Evolutionary conservation across 2,797 vertebrate genomes (phyloP), one percentile per base, ranked within the genome.

Genomic region (Lates japonicus): DNA sequence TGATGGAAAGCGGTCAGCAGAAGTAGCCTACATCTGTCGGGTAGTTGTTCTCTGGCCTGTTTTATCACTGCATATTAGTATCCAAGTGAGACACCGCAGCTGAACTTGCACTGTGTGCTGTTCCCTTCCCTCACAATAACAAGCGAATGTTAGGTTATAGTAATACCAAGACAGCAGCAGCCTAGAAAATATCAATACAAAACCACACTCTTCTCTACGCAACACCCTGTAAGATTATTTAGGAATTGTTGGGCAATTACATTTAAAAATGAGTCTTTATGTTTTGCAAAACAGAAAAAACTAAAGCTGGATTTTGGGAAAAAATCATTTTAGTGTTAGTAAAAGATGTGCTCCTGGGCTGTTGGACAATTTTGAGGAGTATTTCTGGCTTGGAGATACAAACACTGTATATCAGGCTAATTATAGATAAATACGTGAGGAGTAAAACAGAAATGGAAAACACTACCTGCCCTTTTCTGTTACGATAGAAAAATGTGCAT

Each of bases 1-100:
- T 78, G 75, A 69, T 16, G 75, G 78, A 55, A 17, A 54, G 80
- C 76, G 74, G 16, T 52, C 75, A 72, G 71, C 48, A 51, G n/a
- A n/a, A n/a, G n/a, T n/a, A n/a, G n/a, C n/a, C n/a, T n/a, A n/a
- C n/a, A n/a, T n/a, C n/a, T n/a, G n/a, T n/a, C n/a, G n/a, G n/a
- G n/a, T n/a, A n/a, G n/a, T n/a, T n/a, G 41, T 35, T 59, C 29
- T 52, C 1, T 60, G 70, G 72, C 78, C n/a, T 55, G 49, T 80
- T 57, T 63, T 0, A 65, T 48, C 5, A 0, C 22, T 41, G 1
- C 48, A 8, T 39, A 11, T 25, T 48, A n/a, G 25, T 29, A 2
- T 39, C 59, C 46, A 20, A 37, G 35, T 29, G 64, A 68, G 17
- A 19, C 4, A 22, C 9, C 16, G 37, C 20, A 67, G 51, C 33